Percentiles rank a stretch among this genome's conserved stretches.
phyloP scores from a whole-genome alignment of 2,797 vertebrate genomes.

The Sebastes steindachneri region DNA sequence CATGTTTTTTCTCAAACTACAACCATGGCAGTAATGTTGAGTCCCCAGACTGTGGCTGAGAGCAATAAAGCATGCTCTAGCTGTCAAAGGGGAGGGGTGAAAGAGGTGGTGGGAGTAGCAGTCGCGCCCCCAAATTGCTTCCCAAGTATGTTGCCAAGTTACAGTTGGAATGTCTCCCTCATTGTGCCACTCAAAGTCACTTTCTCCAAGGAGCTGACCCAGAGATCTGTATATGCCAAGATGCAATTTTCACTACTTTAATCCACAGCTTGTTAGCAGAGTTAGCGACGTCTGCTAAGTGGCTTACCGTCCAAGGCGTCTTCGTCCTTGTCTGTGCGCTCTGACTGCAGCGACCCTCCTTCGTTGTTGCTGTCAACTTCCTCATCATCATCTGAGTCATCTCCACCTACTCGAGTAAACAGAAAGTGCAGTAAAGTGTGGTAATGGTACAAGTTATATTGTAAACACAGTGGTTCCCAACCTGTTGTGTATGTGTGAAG shows the following conservation, averaged over 20 bases:
- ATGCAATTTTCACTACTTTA: constrained; percentile 32
- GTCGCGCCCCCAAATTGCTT: constrained; percentile 78
- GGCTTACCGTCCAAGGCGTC: constrained; percentile 84
- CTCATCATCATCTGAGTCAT: constrained; percentile 86
- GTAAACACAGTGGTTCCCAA: constrained; percentile 6
- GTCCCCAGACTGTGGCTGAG: constrained; percentile 87
- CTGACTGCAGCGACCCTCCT: constrained; percentile 87
- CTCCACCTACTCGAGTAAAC: constrained; percentile 75
- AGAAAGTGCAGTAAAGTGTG: constrained; percentile 2
- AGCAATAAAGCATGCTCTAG: constrained; percentile 90
- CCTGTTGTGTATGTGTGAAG: background rate
- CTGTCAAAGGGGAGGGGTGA: constrained; percentile 77
- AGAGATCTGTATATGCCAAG: constrained; percentile 31
- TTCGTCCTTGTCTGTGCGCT: constrained; percentile 92
- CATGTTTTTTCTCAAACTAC: constrained; percentile 50
- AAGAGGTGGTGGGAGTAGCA: constrained; percentile 58
- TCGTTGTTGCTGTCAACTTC: constrained; percentile 86
- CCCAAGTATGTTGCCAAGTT: constrained; percentile 83
- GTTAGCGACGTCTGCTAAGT: constrained; percentile 23
- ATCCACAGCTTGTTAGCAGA: constrained; percentile 59
- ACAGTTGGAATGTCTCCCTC: constrained; percentile 78
- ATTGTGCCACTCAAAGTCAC: constrained; percentile 69
- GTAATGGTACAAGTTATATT: background rate
- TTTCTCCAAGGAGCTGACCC: constrained; percentile 49
- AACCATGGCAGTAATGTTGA: constrained; percentile 51